Evolutionary conservation across 2,113 vertebrate genomes (phyloP), one percentile per base, ranked within the genome.

Genomic region (Lagopus muta): DNA sequence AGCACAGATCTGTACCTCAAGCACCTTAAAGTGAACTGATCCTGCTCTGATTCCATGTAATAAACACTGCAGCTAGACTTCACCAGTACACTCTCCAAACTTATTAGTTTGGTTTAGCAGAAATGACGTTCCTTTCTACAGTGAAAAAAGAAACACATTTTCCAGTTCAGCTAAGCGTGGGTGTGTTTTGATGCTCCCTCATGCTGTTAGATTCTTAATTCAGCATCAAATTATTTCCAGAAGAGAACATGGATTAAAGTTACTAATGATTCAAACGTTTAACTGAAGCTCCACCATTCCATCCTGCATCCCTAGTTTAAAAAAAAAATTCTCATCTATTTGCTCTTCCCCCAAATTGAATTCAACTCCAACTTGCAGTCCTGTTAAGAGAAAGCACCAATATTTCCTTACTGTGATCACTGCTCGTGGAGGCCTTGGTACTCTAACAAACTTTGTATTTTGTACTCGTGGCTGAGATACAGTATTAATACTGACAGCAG

Each of bases 401-500:
- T 74, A 79, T 91, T 85, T 93, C 19, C 95, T 97, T 98, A 98
- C 98, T 93, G 98, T 97, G 81, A 98, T 98, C 25, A 98, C 97
- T 86, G 97, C 98, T 95, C 99, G 97, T 86, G 98, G 96, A 30
- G 97, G 92, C 42, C 98, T 98, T 2, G 98, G 98, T 50, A 97
- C 97, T 97, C 99, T 98, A 72, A 97, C 76, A 86, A 98, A 99
- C 97, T 99, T 98, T 48, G 96, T 98, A 55, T 95, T 98, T 62
- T 97, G 96, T 60, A 97, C 95, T 20, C 98, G 97, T 4, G 98
- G 89, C 82, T 98, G 98, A 83, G 95, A 96, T 78, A 98, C 98
- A 1, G 98, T 98, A 96, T 99, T 99, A 97, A 99, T 98, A 96
- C 97, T 99, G 95, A 98, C 98, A 45, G 98, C 96, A 10, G 98